Evolutionary conservation across 2,888 invertebrate species (phyloP), one percentile per base, ranked within the genome.

Genomic region (Tenthredo notha): DNA sequence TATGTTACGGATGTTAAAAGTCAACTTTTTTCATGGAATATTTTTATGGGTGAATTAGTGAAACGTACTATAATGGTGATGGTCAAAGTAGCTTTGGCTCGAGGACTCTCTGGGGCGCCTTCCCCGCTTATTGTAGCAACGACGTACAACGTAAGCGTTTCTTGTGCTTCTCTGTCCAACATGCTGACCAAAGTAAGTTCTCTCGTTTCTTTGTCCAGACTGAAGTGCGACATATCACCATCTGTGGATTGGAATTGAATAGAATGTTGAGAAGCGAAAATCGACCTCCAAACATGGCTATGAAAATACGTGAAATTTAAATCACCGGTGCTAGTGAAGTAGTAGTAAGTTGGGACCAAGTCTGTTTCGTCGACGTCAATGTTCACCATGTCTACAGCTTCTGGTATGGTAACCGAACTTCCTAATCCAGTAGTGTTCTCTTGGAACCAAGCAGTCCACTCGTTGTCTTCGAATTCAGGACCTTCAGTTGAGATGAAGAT

Each of bases 101-200:
- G 89, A 18, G 93, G 90, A 5, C 92, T 89, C 40, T 88, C 86
- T 50, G 89, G 87, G 12, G 90, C 90, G 18, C 90, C 90, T 7
- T 91, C 89, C 1, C 88, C 90, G 1, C 92, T 89, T 91, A 95
- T 95, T 85, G 95, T 94, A 6, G 95, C 95, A 0, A 94, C 94
- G 2, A 96, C 92, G 7, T 90, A 88, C 25, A 96, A 89, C 0
- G 89, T 90, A 89, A 95, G 94, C 0, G 88, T 87, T 0, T 90
- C 89, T 50, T 91, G 89, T 7, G 89, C 90, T 85, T 94, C 94
- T 77, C 95, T 94, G 90, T 95, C 93, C 87, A 96, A 91, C 70
- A 90, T 90, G 0, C 88, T 88, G 1, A 86, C 89, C 70, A 95
- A 88, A 77, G 89, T 92, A 43, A 95, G 87, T 0, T 90, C 88